Evolutionary conservation across 2,888 invertebrate genomes (phyloP).

Genomic region (Sylvicola cinctus): DNA sequence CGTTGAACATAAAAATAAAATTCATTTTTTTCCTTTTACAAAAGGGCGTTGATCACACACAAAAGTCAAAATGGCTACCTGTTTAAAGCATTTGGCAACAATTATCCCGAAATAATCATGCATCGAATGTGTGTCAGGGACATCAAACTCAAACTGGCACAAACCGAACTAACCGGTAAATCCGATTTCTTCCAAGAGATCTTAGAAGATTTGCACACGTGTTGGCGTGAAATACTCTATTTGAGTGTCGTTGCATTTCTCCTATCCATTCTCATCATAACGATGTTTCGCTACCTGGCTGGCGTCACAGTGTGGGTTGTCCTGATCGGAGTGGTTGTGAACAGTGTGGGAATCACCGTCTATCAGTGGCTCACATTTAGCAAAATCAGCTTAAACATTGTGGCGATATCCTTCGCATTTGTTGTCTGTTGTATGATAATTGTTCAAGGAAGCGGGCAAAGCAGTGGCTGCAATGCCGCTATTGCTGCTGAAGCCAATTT

Average conservation of each 20-base stretch:
- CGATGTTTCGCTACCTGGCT: conserved; percentile 34
- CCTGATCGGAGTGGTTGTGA: conserved; percentile 28
- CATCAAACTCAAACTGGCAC: conserved; percentile 22
- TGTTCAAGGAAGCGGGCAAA: conserved; percentile 45
- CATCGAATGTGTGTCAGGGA: conserved; percentile 18
- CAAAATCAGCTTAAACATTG: conserved; percentile 20
- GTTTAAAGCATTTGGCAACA: conserved; percentile 14
- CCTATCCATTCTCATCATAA: conserved; percentile 30
- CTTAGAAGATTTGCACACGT: conserved; percentile 34
- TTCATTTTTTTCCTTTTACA: conserved; percentile 1
- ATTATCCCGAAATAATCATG: conserved; percentile 8
- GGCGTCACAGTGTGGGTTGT: conserved; percentile 40
- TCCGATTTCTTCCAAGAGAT: conserved; percentile 31
- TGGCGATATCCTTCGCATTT: conserved; percentile 34
- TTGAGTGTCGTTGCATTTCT: conserved; percentile 35
- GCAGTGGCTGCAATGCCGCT: conserved; percentile 38
- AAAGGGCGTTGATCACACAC: conserved; percentile 8
- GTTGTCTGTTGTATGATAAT: conserved; percentile 32
- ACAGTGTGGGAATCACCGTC: conserved; percentile 30
- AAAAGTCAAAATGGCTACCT: conserved; percentile 15
- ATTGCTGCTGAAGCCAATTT: conserved; percentile 35
- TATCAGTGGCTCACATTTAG: conserved; percentile 32
- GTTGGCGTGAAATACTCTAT: conserved; percentile 36
- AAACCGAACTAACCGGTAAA: conserved; percentile 21
- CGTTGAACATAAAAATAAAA: background rate